Evolutionary conservation across 2,888 invertebrate species (phyloP).

Genomic region (Nipponacmea schrenckii): DNA sequence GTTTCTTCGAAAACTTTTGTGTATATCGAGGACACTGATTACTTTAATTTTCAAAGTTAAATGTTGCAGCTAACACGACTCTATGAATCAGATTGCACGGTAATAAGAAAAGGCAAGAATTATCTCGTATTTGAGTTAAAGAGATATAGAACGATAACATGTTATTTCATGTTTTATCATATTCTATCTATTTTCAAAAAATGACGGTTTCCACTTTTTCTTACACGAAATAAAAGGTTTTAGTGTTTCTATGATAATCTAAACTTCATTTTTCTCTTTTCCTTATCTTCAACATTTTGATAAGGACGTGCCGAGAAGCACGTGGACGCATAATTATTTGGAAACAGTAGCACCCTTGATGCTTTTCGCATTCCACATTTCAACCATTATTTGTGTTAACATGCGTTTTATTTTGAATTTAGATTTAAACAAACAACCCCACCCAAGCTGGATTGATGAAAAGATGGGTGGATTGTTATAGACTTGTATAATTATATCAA

Average conservation of each 20-base stretch:
- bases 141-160: neutral
- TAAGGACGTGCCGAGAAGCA: conserved; percentile 7
- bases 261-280: conserved; percentile 1
- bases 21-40: no score
- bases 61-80: no score
- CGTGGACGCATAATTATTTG: conserved; percentile 4
- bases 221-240: conserved; percentile 2
- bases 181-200: neutral
- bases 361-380: neutral
- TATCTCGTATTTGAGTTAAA: no score
- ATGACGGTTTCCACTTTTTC: neutral
- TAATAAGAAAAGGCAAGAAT: no score
- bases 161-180: conserved; percentile 6
- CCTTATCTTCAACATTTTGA: neutral
- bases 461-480: no score
- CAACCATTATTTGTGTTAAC: neutral
- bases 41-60: no score
- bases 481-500: no score
- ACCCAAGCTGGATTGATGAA: neutral
- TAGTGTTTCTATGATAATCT: conserved; percentile 1
- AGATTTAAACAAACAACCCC: conserved; percentile 1
- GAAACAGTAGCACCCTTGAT: conserved; percentile 8
- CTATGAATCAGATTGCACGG: no score
- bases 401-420: neutral
- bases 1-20: no score